Evolutionary conservation across 2,888 invertebrate species (phyloP), one percentile per base, ranked within the genome.

Genomic region (Acanthosepion lycidas): DNA sequence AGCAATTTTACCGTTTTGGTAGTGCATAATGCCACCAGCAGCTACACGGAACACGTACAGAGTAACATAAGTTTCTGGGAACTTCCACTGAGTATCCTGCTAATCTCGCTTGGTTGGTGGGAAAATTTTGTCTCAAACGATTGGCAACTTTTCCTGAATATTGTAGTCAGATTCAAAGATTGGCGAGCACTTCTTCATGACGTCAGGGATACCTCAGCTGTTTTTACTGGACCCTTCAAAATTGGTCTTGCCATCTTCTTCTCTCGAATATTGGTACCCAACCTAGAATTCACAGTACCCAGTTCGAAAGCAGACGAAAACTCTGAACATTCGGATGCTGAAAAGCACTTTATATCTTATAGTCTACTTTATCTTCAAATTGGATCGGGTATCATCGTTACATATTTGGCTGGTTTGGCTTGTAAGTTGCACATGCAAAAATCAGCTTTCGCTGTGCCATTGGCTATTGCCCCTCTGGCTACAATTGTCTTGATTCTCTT

Each of bases 101-200:
- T 99, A 96, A 98, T 99, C 95, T 99, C 99, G 0, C 98, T 99
- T 91, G 99, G 99, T 55, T 99, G 99, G 99, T 99, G 99, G 99
- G 99, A 99, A 97, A 99, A 99, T 97, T 99, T 99, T 97, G 99
- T 99, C 0, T 96, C 96, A 23, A 96, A 96, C 1, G 96, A 97
- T 55, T 97, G 97, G 97, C 96, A 96, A 53, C 93, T 97, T 48
- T 96, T 95, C 95, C 96, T 96, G 26, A 96, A 96, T 94, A 95
- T 96, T 92, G 95, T 95, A 33, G 95, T 96, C 48, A 96, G 96
- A 5, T 96, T 96, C 95, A 96, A 96, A 95, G 95, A 96, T 93
- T 96, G 96, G 96, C 95, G 96, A 26, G 96, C 96, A 53, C 95
- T 96, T 51, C 94, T 96, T 26, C 96, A 96, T 93, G 96, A 96